Evolutionary conservation across 1,140 invertebrate genomes (phyloP), one percentile per base, ranked within the genome.

Genomic region (Papilio aristodemus): DNA sequence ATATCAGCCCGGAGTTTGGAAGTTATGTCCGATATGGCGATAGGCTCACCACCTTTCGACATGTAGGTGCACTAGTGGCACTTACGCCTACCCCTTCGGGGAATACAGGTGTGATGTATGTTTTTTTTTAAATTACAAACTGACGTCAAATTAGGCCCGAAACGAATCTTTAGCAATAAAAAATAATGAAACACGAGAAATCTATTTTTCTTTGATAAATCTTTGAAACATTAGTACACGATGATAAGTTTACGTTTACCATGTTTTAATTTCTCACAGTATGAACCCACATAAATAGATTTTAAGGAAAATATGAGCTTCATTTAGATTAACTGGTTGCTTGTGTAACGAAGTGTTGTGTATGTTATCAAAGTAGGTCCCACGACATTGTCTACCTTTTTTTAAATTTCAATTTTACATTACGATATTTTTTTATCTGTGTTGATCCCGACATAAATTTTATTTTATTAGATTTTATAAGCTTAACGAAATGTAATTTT

Each of bases 301-400:
- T 69, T 84, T 91, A 89, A 89, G 86, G 87, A 87, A 90, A 90
- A 89, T 83, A 91, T 89, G 89, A 91, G 89, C 89, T 91, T 91
- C 79, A 71, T 89, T 89, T 91, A 91, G 89, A 89, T 72, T 87
- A 77, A 91, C 85, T 82, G 80, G 83, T 89, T 85, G 89, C 87
- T 91, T 89, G 75, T 85, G 84, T 86, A 80, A 84, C 80, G 81
- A 76, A 80, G 79, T 87, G 83, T 86, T 86, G 82, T 89, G 86
- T 89, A 87, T 73, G 69, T 75, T 76, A 74, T 73, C 66, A 71
- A 78, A 79, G 73, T 79, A 79, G 22, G 66, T 59, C 60, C 69
- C 72, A 78, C 72, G 25, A 73, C 66, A 75, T 71, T 43, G 22
- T 76, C 70, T 62, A 36, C 13, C 67, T 57, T n/a, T 19, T 46